Conservation (phyloP, 2,113 vertebrate genomes). For the Bufo gargarizans region DNA sequence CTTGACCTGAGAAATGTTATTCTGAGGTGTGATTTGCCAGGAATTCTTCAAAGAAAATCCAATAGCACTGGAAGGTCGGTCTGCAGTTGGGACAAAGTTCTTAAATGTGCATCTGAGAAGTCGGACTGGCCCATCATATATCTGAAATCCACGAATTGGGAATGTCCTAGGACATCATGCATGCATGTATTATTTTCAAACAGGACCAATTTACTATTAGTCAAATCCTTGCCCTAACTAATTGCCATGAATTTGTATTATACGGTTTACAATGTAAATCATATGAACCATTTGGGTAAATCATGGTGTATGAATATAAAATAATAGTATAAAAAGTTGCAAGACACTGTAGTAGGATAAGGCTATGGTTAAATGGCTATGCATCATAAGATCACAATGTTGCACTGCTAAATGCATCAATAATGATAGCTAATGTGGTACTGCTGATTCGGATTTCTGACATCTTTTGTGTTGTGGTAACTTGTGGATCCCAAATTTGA, state of each 20-base stretch:
- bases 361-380: too few relatives aligned
- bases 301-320: neutral
- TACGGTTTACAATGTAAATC: too few relatives aligned
- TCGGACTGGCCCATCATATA: conserved; percentile 66
- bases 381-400: too few relatives aligned
- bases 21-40: conserved; percentile 70
- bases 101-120: conserved; percentile 66
- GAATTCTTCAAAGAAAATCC: conserved; percentile 65
- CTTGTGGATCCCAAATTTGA: too few relatives aligned
- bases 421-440: too few relatives aligned
- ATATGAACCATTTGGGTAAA: neutral
- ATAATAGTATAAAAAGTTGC: neutral
- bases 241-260: too few relatives aligned
- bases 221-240: too few relatives aligned
- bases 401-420: too few relatives aligned
- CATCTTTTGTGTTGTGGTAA: too few relatives aligned
- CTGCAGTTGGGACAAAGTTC: conserved; percentile 61
- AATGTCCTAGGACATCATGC: conserved; percentile 57
- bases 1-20: conserved; percentile 61
- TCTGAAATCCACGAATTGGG: conserved; percentile 68
- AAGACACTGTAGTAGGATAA: neutral
- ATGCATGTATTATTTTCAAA: too few relatives aligned
- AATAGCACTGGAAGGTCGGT: conserved; percentile 66
- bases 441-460: too few relatives aligned
- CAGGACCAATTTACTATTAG: too few relatives aligned